These are phyloP conservation scores for Callithrix jacchus DNA, from an alignment of 2,113 vertebrate species.

Conservation along the genomic window DNA sequence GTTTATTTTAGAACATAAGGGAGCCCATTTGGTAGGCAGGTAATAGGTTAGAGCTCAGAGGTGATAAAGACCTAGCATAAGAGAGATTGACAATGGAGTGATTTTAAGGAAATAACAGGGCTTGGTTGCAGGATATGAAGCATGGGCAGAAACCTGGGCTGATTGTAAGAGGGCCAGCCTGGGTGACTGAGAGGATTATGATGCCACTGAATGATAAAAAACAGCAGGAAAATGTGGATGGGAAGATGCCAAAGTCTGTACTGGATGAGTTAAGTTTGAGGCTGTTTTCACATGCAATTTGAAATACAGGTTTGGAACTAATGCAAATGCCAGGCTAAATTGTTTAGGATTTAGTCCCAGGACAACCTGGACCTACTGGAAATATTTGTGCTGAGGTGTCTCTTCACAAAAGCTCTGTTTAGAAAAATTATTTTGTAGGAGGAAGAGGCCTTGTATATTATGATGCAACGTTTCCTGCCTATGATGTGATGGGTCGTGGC, in stretches of 20 bases:
- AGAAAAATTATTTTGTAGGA: conserved; percentile 27
- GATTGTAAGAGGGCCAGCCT: not conserved
- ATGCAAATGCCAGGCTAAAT: conserved; percentile 18
- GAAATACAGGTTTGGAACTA: conserved; percentile 4
- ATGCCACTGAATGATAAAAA: not conserved
- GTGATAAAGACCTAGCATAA: not conserved
- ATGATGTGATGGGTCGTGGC: not conserved
- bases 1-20: not conserved
- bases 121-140: not conserved
- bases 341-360: conserved; percentile 44
- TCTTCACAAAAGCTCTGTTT: conserved; percentile 38
- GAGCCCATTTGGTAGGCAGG: not conserved
- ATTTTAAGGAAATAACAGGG: not conserved
- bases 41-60: not conserved
- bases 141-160: not conserved
- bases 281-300: not conserved
- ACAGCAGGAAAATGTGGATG: not conserved
- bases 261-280: not conserved
- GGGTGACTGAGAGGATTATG: not conserved
- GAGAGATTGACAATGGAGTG: not conserved
- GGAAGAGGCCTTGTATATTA: not conserved
- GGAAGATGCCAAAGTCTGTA: not conserved
- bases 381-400: not conserved
- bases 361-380: not conserved
- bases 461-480: not conserved